These are phyloP conservation scores for Biston stratarius DNA, from an alignment of 2,888 invertebrate genomes.

Conservation along the genomic window DNA sequence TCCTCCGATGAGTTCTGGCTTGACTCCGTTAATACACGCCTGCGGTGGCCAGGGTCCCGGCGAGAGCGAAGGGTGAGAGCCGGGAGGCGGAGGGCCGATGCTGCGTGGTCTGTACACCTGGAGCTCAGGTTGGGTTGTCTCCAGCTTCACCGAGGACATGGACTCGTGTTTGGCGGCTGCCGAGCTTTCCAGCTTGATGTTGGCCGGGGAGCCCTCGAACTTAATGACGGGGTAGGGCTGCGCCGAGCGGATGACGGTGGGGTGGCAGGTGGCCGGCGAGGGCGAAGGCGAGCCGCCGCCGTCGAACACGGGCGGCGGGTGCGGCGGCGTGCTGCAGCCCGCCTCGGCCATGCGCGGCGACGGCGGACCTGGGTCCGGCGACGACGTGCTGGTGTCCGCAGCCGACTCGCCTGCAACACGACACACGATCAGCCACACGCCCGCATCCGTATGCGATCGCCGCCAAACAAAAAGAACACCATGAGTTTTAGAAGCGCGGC, in stretches of 20 bases:
- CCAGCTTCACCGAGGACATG: constrained; percentile 81
- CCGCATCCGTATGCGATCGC: constrained; percentile 52
- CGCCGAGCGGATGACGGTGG: constrained; percentile 86
- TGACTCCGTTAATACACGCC: constrained; percentile 91
- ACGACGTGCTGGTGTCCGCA: constrained; percentile 97
- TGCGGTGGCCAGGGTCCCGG: constrained; percentile 86
- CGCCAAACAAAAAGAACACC: constrained; percentile 72
- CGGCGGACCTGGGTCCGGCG: constrained; percentile 94
- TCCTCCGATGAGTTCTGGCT: constrained; percentile 92
- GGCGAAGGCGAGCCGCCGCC: constrained; percentile 80
- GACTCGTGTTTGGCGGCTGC: constrained; percentile 65
- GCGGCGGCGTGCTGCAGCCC: constrained; percentile 88
- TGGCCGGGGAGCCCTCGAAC: constrained; percentile 74
- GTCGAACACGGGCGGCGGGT: constrained; percentile 84
- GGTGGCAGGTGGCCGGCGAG: constrained; percentile 75
- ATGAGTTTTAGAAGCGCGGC: constrained; percentile 75
- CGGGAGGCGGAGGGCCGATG: constrained; percentile 78
- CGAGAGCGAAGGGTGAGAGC: constrained; percentile 68
- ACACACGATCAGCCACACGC: constrained; percentile 69
- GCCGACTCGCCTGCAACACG: constrained; percentile 93
- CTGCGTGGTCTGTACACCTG: constrained; percentile 74
- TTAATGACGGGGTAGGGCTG: constrained; percentile 87
- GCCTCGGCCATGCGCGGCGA: constrained; percentile 92
- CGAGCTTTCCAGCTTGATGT: constrained; percentile 68
- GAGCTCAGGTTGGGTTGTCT: constrained; percentile 65